phyloP scores from a whole-genome alignment of 2,797 vertebrate genomes.

The Gobionotothen gibberifrons region DNA sequence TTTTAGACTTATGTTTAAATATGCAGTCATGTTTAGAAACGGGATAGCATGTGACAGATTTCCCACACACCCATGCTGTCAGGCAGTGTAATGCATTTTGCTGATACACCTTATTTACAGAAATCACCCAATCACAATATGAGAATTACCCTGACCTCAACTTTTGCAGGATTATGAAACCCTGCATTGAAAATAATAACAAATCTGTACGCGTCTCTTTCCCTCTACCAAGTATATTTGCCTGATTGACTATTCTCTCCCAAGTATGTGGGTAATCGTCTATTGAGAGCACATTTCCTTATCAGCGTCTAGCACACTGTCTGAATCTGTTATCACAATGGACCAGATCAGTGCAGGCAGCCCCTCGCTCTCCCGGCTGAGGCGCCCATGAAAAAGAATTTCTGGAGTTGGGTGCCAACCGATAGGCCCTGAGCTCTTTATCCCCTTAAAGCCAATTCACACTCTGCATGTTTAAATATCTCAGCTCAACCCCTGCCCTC shows the following conservation, averaged over 20 bases:
- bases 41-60: conserved; percentile 31
- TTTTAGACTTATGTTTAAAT: conserved; percentile 15
- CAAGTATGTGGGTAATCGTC: conserved; percentile 84
- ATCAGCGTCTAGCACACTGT: conserved; percentile 90
- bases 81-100: conserved; percentile 48
- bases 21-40: conserved; percentile 35
- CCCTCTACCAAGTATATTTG: conserved; percentile 73
- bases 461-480: conserved; percentile 86
- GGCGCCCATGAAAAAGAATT: conserved; percentile 88
- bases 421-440: conserved; percentile 88
- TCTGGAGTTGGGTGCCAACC: conserved; percentile 89
- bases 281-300: conserved; percentile 90
- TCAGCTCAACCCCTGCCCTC: conserved; percentile 81
- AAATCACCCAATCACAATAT: conserved; percentile 41
- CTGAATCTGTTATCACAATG: conserved; percentile 92
- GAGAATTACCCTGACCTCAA: conserved; percentile 61
- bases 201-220: conserved; percentile 77
- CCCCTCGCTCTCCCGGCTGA: conserved; percentile 85
- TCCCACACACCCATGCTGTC: conserved; percentile 11
- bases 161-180: conserved; percentile 71
- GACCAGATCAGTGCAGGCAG: conserved; percentile 89
- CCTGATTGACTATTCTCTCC: conserved; percentile 84
- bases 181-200: conserved; percentile 69
- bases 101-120: conserved; percentile 65
- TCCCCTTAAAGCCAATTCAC: conserved; percentile 93